Base-by-base conservation (phyloP, 2,797 vertebrate genomes). In the Chaenodraco wilsoni region DNA sequence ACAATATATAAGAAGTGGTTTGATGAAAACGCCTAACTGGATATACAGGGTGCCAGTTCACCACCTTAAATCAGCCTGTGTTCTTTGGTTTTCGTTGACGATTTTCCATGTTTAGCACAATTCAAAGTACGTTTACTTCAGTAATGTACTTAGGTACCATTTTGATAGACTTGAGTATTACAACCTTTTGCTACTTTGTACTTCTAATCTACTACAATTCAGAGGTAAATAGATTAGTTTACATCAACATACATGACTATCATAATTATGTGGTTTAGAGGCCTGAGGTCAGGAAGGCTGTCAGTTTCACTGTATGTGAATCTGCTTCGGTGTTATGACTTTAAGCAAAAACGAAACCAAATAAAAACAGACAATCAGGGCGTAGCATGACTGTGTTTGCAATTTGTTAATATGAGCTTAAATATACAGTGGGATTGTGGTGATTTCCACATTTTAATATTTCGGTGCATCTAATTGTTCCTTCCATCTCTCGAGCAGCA, bases 301-400 rank as follows among this genome's bases (percentile, higher is more conserved):
- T 50, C 48, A 23, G 74, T 21, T 67, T 79, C 3, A 44, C 72
- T 79, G 69, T 63, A 14, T 41, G 11, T 55, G 14, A 31, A 37
- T 61, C 17, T 56, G 13, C 37, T 55, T 64, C 15, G 5, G 16
- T 16, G 57, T 52, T 23, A 3, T 27, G 17, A 9, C 33, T 48
- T 9, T n/a, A 3, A 54, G 37, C 58, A 73, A 56, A 78, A 85
- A 69, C 73, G 82, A 86, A 86, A 89, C 79, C 21, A 54, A 60
- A 9, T 23, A 11, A 65, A 61, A 41, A n/a, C 55, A 31, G 23
- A 43, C 45, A 3, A 1, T 16, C 67, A 11, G 44, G 44, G 23
- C 44, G 37, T 43, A 33, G 17, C 27, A 33, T 51, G 6, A 19
- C 15, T 11, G 8, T 4, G 9, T 44, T 33, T 57, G 46, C 10